Base-by-base conservation (phyloP, 2,113 vertebrate genomes). In the Forbesichthys agassizii region DNA sequence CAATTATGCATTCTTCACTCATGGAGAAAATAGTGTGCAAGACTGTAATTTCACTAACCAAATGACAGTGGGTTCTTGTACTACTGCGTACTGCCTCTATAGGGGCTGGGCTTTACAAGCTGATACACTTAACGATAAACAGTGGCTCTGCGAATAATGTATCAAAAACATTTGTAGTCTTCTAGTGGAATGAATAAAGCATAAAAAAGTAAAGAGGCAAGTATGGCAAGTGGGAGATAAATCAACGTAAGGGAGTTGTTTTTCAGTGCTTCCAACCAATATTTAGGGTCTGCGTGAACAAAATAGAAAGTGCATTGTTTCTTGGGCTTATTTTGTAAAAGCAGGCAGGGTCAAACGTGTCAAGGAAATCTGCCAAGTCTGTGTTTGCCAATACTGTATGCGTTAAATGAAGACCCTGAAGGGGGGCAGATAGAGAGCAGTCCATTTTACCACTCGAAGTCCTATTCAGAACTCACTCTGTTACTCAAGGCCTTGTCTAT, bases 371-470 rank as follows among this genome's bases (percentile, higher is more conserved):
- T 78, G 66, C 63, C 64, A 58, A 79, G 55, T 66, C 70, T 81
- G 69, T 53, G 18, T 77, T 77, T 68, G 67, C 64, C 75, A 73
- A 77, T 75, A 27, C 27, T 27, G 27, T 27, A 12, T 61, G 77
- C 73, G 27, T 78, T 73, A 84, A 82, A 86, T 83, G 74, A 86
- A 66, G 66, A 81, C 78, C 61, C 83, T 33, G 14, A 64, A 69
- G 83, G 70, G 55, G 27, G 61, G 11, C 70, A 66, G 80, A 86
- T 77, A 68, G 74, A 85, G 79, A 65, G n/a, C 54, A 63, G 71
- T 81, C 65, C 55, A 79, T 79, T 78, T 68, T 58, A 68, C 49
- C 54, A 46, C 27, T 64, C 53, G 69, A 64, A 61, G 27, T 27
- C 2, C 27, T 27, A 27, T 27, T 27, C 27, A 27, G 27, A 61